Percentiles rank a stretch among this genome's conserved stretches.
Conservation (phyloP, 2,797 vertebrate genomes). For the Remorina albescens region DNA sequence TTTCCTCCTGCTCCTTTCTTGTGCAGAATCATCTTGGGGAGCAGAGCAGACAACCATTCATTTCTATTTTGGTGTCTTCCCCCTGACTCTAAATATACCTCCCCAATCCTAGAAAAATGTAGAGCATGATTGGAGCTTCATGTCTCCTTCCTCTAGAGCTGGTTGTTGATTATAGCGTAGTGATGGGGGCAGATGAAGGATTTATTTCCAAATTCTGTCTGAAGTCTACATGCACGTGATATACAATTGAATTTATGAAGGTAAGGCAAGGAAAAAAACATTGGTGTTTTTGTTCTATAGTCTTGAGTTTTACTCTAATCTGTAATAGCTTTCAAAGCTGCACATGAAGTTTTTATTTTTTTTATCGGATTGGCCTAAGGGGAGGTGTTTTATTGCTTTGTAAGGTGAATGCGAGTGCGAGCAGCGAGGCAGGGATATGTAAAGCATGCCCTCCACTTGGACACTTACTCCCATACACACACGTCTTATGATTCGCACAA, state of each 20-base stretch:
- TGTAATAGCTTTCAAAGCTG: conserved; percentile 41
- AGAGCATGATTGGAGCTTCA: not conserved
- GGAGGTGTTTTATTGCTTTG: conserved; percentile 45
- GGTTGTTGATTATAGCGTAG: conserved; percentile 20
- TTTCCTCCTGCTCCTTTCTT: not conserved
- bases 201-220: conserved; percentile 21
- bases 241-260: conserved; percentile 27
- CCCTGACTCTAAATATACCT: conserved; percentile 40
- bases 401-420: conserved; percentile 68
- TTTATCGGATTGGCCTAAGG: conserved; percentile 50
- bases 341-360: conserved; percentile 46
- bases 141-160: not conserved
- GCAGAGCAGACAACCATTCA: conserved; percentile 34
- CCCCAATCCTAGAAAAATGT: conserved; percentile 43
- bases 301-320: conserved; percentile 46
- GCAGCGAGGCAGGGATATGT: conserved; percentile 75
- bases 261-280: conserved; percentile 4
- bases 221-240: conserved; percentile 14
- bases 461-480: conserved; percentile 25
- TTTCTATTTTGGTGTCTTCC: conserved; percentile 46
- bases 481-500: conserved; percentile 70
- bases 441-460: conserved; percentile 53
- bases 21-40: conserved; percentile 14
- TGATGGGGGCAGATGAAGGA: conserved; percentile 30
- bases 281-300: conserved; percentile 25